Base-by-base conservation (phyloP, 2,113 vertebrate genomes). In the Macquaria ambigua region DNA sequence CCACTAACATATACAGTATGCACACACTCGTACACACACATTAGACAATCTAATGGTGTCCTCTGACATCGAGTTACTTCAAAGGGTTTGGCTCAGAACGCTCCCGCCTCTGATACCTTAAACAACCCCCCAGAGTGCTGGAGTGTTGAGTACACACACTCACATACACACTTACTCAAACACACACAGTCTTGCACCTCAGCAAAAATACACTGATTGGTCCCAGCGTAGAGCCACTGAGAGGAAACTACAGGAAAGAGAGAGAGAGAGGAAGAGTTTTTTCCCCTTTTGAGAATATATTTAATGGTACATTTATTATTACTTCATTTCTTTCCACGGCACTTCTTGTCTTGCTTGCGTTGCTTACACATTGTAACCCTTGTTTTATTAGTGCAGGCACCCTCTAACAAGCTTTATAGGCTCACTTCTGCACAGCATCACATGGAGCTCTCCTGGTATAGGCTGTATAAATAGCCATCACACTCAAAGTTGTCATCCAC, bases 41-140 rank as follows among this genome's bases (percentile, higher is more conserved):
- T 52, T 62, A 70, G n/a, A 76, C 73, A 81, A 81, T 88, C 77
- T 83, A 90, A 89, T 80, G 81, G 80, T 86, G 81, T 90, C 76
- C 90, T 90, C 88, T 91, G 91, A 93, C 93, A 93, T 91, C 78
- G 23, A 93, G 87, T 71, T 74, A 87, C 92, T 92, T 94, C 90
- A 95, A 94, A 95, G 91, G 63, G 31, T 89, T 89, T 90, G 52
- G 76, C 84, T 88, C 50, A 86, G 77, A 89, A 87, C 73, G 50
- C 79, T 87, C 81, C 88, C 48, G 70, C 83, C 86, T 90, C 73
- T 88, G 80, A 91, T 90, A 88, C 92, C 88, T 92, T 84, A 90
- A 91, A 92, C 77, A 90, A 90, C 78, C 89, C 93, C 70, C 87
- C 55, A 39, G 67, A 83, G 91, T 72, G 48, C 66, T 71, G 53